Percentiles rank a stretch among this genome's conserved stretches.
These are phyloP conservation scores for Amphimallon solstitiale DNA, from an alignment of 2,888 invertebrate species.

Conservation along the genomic window DNA sequence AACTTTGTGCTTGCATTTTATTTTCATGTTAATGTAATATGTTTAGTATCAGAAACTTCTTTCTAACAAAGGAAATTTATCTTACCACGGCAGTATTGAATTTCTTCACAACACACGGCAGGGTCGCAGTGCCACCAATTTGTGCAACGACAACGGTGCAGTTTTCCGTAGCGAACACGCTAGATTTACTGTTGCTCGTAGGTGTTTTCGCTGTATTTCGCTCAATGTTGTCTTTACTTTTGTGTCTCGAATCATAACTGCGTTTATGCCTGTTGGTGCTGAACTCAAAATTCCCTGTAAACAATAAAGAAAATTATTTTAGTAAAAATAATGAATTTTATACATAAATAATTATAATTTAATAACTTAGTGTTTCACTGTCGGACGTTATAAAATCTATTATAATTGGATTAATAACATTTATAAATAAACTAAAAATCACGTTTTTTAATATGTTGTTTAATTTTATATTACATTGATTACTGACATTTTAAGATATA, in stretches of 20 bases:
- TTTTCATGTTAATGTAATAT: background rate
- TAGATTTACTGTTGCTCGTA: conserved; percentile 49
- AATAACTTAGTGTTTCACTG: too few species aligned
- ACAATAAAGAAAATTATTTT: background rate
- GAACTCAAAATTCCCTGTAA: conserved; percentile 25
- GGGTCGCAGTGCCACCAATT: conserved; percentile 65
- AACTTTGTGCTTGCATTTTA: too few species aligned
- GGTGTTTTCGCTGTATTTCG: conserved; percentile 50
- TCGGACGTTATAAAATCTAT: too few species aligned
- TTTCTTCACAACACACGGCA: conserved; percentile 66
- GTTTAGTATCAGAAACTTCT: background rate
- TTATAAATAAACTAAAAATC: too few species aligned
- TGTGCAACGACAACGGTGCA: conserved; percentile 66
- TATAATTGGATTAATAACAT: too few species aligned
- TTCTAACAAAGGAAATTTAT: conserved; percentile 38
- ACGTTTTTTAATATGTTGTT: too few species aligned
- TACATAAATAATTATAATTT: too few species aligned
- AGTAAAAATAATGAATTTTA: too few species aligned
- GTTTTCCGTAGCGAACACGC: conserved; percentile 65
- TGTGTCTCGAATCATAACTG: conserved; percentile 57
- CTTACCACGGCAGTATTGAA: conserved; percentile 67
- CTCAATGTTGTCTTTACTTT: conserved; percentile 51
- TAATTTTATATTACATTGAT: too few species aligned
- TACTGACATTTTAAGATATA: too few species aligned
- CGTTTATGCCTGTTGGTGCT: conserved; percentile 47